Base-by-base conservation (phyloP, 2,888 invertebrate species). In the Unio pictorum region DNA sequence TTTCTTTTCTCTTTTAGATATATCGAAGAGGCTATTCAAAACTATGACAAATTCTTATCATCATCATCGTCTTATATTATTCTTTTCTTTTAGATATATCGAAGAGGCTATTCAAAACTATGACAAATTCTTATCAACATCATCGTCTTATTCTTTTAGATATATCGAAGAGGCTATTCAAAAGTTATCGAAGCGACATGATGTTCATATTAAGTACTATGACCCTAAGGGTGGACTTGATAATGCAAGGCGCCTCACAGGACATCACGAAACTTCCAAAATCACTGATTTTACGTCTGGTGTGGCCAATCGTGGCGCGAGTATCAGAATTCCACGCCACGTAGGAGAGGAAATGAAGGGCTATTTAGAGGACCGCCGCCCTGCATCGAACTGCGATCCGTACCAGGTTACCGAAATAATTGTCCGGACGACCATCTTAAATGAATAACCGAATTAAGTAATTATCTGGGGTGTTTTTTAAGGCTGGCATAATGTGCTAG, bases 161-260 rank as follows among this genome's bases (percentile, higher is more conserved):
- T 95, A 95, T 87, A 99, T 99, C 84, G 96, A 99, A 90, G 94
- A 94, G 85, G 99, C 99, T 6, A 98, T 99, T 86, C 96, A 97
- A 90, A 96, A 95, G 90, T 92, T 99, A 81, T 95, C 96, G 78
- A 95, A 95, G 87, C 94, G 95, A 78, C 99, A 99, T 90, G 93
- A 94, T 84, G 94, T 95, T 78, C 99, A 99, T 91, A 99, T 99
- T 90, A 94, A 95, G 88, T 96, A 96, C 78, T 99, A 99, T 90
- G 99, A 99, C 91, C 98, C 98, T 18, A 94, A 96, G 78, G 95
- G 95, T 86, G 99, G 99, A 71, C 95, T 95, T 90, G 99, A 99
- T 92, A 99, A 99, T 91, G 96, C 96, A 90, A 93, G 98, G 76
- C 94, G 99, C 77, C 92, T 99, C 74, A 99, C 90, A 15, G 99